Evolutionary conservation across 1,140 invertebrate genomes (phyloP), one percentile per base, ranked within the genome.

Genomic region (Portunus trituberculatus): DNA sequence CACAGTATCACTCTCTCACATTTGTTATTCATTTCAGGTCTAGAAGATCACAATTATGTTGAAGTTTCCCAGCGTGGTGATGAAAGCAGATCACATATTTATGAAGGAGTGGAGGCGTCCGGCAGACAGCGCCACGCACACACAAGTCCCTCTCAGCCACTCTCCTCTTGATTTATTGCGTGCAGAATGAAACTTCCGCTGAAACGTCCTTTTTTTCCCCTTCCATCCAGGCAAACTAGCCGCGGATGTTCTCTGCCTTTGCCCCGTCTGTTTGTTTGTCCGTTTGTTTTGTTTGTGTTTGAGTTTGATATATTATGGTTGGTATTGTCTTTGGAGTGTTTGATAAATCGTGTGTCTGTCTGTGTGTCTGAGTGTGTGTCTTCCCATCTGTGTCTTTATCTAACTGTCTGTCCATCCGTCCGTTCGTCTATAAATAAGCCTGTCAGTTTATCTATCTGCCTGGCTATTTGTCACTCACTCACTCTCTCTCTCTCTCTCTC

Each of bases 51-150:
- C 8, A 39, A 39, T 39, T 39, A 39, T 39, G 52, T 59, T 12
- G 3, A 59, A 59, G 16, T 59, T 59, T 20, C 10, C 10, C 52
- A 10, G 39, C 16, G 52, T 59, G 52, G 52, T 59, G 52, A 59
- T 59, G 52, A 20, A 59, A 20, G 52, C 52, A 20, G 12, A 59
- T 59, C 52, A 59, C 52, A 59, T 59, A 59, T 59, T 59, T 59
- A 59, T 59, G 52, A 10, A 59, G 52, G 16, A 59, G 3, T 59
- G 10, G 0, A 59, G 52, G 52, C 52, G 52, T 59, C 52, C 52
- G 16, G 52, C 86, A 87, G n/a, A 87, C 86, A 87, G 6, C 20
- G 20, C 12, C 86, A 87, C 86, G 29, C 86, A 32, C 86, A 87
- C 86, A 87, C 86, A 87, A 16, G n/a, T 46, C 4, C 86, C 86